These are phyloP conservation scores for Dipodomys ordii DNA, from an alignment of 2,113 vertebrate species.

Conservation along the genomic window DNA sequence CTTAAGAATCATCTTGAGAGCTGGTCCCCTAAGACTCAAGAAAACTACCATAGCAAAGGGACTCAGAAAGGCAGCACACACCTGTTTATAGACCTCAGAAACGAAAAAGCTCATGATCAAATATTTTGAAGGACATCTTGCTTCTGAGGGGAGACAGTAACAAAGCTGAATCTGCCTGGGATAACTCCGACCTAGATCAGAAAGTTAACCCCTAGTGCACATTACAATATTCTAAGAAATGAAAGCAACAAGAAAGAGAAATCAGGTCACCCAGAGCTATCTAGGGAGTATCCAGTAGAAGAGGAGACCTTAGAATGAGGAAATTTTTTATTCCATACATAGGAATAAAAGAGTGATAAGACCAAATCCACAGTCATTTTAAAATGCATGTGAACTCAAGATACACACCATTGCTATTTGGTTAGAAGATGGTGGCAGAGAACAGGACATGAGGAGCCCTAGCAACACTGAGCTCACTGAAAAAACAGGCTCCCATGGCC, in stretches of 20 bases:
- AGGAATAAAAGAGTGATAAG: not conserved
- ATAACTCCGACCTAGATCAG: not conserved
- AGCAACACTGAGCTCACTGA: no score
- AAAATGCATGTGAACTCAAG: not conserved
- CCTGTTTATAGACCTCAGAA: no score
- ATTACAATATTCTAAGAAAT: not conserved
- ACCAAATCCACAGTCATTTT: not conserved
- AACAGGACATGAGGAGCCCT: no score
- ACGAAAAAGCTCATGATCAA: no score
- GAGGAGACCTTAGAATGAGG: not conserved
- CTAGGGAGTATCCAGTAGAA: not conserved
- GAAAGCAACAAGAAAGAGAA: not conserved
- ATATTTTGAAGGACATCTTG: no score
- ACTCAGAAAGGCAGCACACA: no score
- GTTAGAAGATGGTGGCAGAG: no score
- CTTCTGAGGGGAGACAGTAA: not conserved
- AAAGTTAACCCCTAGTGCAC: not conserved
- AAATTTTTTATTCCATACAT: not conserved
- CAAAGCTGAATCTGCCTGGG: not conserved
- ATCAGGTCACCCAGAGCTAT: not conserved
- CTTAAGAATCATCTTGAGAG: not conserved
- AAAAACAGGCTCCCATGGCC: no score
- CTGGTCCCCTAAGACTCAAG: not conserved
- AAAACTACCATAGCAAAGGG: not conserved
- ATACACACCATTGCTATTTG: not conserved